These are phyloP conservation scores for Enteromius unitaeniatus DNA, from an alignment of 2,797 vertebrate genomes.

Conservation along the genomic window DNA sequence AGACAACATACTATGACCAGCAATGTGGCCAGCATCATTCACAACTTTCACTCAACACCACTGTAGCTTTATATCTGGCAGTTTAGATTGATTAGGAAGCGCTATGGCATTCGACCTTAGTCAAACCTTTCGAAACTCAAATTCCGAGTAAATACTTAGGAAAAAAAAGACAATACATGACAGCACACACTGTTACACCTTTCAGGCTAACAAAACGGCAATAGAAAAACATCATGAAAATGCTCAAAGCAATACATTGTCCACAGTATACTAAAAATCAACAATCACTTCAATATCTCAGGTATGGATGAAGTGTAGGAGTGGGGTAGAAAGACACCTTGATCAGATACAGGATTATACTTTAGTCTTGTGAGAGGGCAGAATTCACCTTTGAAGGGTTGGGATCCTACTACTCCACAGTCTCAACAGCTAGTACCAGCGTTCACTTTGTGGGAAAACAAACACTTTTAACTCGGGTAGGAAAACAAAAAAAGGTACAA, in stretches of 20 bases:
- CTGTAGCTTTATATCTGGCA: conserved; percentile 57
- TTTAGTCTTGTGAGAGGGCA: conserved; percentile 60
- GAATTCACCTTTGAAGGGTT: conserved; percentile 51
- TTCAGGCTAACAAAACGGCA: conserved; percentile 51
- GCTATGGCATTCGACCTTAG: conserved; percentile 27
- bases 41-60: conserved; percentile 25
- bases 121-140: conserved; percentile 27
- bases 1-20: conserved; percentile 10
- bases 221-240: conserved; percentile 74
- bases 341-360: conserved; percentile 63
- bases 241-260: conserved; percentile 71
- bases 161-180: conserved; percentile 60
- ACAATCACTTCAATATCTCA: conserved; percentile 68
- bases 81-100: conserved; percentile 55
- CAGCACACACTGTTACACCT: conserved; percentile 57
- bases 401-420: conserved; percentile 71
- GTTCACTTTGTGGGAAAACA: conserved; percentile 66
- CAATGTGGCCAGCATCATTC: not conserved
- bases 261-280: conserved; percentile 71
- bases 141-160: conserved; percentile 30
- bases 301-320: conserved; percentile 41
- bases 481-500: conserved; percentile 60
- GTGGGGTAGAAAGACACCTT: conserved; percentile 60
- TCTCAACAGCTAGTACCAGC: conserved; percentile 72
- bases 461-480: conserved; percentile 62